phyloP scores from a whole-genome alignment of 2,888 invertebrate genomes.

The Ormyrus labotus region DNA sequence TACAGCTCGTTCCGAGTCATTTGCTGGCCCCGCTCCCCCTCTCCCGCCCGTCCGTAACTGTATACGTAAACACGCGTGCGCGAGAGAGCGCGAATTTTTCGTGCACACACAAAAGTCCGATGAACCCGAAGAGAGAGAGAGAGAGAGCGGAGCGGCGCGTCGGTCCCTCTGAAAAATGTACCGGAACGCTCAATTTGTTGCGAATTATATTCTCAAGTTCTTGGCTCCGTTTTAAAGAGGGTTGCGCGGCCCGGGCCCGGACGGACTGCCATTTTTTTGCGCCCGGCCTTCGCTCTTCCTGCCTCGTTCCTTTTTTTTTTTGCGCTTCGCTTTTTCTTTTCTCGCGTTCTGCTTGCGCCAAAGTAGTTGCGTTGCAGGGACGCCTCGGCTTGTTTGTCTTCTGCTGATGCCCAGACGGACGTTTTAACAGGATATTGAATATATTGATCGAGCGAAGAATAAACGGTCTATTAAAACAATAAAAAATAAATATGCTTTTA shows the following conservation, averaged over 20 bases:
- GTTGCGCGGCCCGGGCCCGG: not conserved
- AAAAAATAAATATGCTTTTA: too few relatives aligned
- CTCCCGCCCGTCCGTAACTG: not conserved
- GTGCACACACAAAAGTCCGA: not conserved
- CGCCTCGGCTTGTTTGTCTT: not conserved
- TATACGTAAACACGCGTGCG: not conserved
- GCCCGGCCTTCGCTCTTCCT: not conserved
- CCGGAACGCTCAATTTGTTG: slow-evolving; percentile 47
- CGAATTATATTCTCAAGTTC: slow-evolving; percentile 47
- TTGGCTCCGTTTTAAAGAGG: slow-evolving; percentile 14
- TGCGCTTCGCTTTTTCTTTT: not conserved
- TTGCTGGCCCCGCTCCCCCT: not conserved
- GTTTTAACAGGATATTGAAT: too few relatives aligned
- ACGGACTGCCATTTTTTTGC: not conserved
- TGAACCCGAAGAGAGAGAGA: slow-evolving; percentile 16
- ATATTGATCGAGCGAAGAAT: too few relatives aligned
- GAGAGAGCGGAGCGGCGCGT: not conserved
- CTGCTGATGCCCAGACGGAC: not conserved
- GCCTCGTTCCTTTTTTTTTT: not conserved
- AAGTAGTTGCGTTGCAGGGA: too few relatives aligned
- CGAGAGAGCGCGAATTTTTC: not conserved
- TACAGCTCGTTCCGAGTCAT: slow-evolving; percentile 6
- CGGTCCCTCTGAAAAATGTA: slow-evolving; percentile 21
- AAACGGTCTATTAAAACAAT: too few relatives aligned
- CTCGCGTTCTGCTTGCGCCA: not conserved